Base-by-base conservation (phyloP, 2,113 vertebrate species). In the Ceratotherium simum region DNA sequence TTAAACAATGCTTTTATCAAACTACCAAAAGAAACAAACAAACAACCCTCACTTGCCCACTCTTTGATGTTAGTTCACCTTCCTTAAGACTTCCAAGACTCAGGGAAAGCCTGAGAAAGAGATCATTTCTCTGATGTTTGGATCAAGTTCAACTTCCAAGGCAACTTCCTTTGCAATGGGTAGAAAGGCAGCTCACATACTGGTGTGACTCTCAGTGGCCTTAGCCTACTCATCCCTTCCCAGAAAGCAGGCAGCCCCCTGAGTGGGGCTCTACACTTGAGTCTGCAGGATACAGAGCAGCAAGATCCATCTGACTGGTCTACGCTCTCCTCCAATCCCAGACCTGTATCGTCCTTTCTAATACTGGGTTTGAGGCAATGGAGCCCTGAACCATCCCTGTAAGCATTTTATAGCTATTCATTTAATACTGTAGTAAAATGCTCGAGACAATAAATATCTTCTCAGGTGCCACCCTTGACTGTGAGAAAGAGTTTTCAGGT, bases 371-470 rank as follows among this genome's bases (percentile, higher is more conserved):
- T 94, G 69, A 92, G 95, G 69, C 84, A 64, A 42, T 4, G 0
- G 86, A 88, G 64, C 83, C 78, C 86, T 72, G 36, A 80, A 87
- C 62, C 46, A 90, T 90, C 70, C 97, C 79, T 92, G 76, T 87
- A 83, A 96, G 87, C 67, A 80, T 97, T 98, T 97, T 95, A 98
- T 79, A 97, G 94, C 90, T 94, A 96, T 95, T 95, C 95, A 98
- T 96, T 98, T 98, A 96, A 97, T 90, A 56, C 67, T n/a, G 21
- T 46, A 96, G 79, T 97, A 95, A 97, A 98, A 96, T 88, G 39
- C 67, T 76, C 84, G 92, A 97, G 94, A 98, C 94, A 98, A 91
- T 96, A 96, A 96, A 97, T 75, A 67, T 93, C 94, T 95, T 97
- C 94, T 98, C 78, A n/a, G 92, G 87, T 96, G 95, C 97, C 97